These are phyloP conservation scores for Mycteria americana DNA, from an alignment of 2,797 vertebrate species.

Conservation along the genomic window DNA sequence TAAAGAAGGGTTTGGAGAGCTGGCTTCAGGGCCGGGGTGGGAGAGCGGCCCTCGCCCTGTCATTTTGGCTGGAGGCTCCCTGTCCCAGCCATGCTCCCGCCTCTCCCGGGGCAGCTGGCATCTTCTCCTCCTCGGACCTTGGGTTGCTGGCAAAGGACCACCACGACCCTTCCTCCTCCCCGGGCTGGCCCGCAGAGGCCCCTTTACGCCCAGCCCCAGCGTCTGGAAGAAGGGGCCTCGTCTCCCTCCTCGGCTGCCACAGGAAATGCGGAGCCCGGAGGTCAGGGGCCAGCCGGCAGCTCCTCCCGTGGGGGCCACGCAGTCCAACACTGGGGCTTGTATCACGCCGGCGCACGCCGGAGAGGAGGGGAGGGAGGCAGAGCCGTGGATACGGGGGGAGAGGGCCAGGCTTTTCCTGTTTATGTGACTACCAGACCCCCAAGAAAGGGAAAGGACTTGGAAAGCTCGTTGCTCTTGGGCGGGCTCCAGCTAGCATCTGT, in stretches of 20 bases:
- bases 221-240: constrained; percentile 55
- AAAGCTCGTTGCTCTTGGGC: constrained; percentile 29
- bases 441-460: constrained; percentile 58
- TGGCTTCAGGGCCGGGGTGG: neutral
- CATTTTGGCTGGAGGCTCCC: neutral
- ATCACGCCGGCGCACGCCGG: neutral
- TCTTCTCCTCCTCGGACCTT: neutral
- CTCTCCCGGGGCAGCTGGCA: neutral
- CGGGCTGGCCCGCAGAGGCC: neutral
- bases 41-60: neutral
- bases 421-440: constrained; percentile 63
- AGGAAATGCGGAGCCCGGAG: constrained; percentile 65
- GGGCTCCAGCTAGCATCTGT: neutral
- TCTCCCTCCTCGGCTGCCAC: constrained; percentile 37
- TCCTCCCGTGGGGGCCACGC: constrained; percentile 36
- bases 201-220: neutral
- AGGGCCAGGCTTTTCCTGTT: constrained; percentile 70
- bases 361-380: neutral
- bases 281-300: constrained; percentile 64
- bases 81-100: neutral
- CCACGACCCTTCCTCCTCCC: neutral
- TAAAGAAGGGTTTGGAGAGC: constrained; percentile 48
- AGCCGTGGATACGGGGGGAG: neutral
- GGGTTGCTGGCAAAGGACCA: neutral
- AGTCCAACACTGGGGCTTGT: neutral